Base-by-base conservation (phyloP, 1,140 invertebrate genomes). In the Holotrichia oblita region DNA sequence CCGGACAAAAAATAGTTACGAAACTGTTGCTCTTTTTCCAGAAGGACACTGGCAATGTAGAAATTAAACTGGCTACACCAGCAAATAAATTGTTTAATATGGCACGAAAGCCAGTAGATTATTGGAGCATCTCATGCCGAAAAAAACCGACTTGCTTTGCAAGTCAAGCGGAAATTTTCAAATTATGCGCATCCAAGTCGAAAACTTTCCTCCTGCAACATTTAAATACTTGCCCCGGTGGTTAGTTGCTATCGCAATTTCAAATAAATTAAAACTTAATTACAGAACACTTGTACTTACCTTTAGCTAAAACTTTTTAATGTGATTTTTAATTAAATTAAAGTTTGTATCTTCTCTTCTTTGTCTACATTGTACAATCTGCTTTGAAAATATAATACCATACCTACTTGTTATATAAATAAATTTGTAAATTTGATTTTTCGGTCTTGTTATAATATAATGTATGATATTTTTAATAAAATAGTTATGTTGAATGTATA, bases 261-360 rank as follows among this genome's bases (percentile, higher is more conserved):
- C 22, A 69, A 69, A 69, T 69, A 69, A 69, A 69, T 69, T 69
- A 69, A 69, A 27, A 27, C 61, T 69, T 69, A 69, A 69, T 69
- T 27, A 27, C 61, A 20, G 4, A 22, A 69, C 22, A 34, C 22
- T 34, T 69, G 61, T 27, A 22, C 22, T 22, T 69, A 55, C 48
- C 7, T 6, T 34, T 69, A 4, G 61, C 61, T 34, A 69, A 69
- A 69, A 27, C 22, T 69, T 34, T 69, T 69, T 22, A 69, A 34
- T 69, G 22, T 22, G 61, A 22, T 69, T 69, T 69, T 69, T 69
- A 69, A 69, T 69, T 27, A 69, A 69, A 34, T 34, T 34, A 34
- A 34, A 34, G 27, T 34, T 34, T 34, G 27, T 34, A 34, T 34
- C 27, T 34, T 34, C 27, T 34, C 4, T 34, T 34, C 1, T 34